phyloP scores from a whole-genome alignment of 2,888 invertebrate species.

The Mechanitis messenoides region DNA sequence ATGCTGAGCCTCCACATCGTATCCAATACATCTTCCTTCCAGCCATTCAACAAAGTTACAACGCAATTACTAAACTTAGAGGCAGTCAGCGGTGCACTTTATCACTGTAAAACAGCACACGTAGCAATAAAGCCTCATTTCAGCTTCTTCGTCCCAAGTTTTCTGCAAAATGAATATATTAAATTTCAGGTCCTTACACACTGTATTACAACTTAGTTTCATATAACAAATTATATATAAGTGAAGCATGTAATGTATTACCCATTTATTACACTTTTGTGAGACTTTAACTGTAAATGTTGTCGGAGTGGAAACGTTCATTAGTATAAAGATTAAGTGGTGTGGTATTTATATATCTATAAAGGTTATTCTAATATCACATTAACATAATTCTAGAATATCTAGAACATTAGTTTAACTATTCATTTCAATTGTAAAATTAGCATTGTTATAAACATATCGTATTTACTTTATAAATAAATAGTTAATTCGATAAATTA shows the following conservation, averaged over 20 bases:
- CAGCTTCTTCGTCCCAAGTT: constrained; percentile 13
- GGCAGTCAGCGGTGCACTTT: constrained; percentile 29
- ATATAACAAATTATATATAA: constrained; percentile 6
- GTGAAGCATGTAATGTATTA: constrained; percentile 7
- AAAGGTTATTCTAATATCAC: too few species aligned
- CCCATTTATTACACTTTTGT: constrained; percentile 15
- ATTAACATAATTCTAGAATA: too few species aligned
- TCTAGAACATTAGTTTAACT: too few species aligned
- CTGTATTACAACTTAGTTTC: constrained; percentile 10
- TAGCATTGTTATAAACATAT: too few species aligned
- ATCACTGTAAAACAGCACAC: constrained; percentile 31
- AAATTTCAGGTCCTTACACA: constrained; percentile 15
- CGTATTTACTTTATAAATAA: too few species aligned
- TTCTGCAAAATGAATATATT: neutral
- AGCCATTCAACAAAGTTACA: constrained; percentile 21
- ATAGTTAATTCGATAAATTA: too few species aligned
- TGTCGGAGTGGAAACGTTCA: neutral
- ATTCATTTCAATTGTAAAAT: too few species aligned
- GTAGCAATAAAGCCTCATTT: constrained; percentile 27
- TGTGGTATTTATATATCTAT: neutral
- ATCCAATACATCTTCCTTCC: constrained; percentile 24
- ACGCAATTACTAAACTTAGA: constrained; percentile 29
- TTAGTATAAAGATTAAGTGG: neutral
- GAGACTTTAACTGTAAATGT: constrained; percentile 31
- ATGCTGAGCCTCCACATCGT: constrained; percentile 12